A percentile compares a stretch with the other conserved stretches of the same genome.
These are phyloP conservation scores for Volucella zonaria DNA, from an alignment of 2,888 invertebrate genomes.

Conservation along the genomic window DNA sequence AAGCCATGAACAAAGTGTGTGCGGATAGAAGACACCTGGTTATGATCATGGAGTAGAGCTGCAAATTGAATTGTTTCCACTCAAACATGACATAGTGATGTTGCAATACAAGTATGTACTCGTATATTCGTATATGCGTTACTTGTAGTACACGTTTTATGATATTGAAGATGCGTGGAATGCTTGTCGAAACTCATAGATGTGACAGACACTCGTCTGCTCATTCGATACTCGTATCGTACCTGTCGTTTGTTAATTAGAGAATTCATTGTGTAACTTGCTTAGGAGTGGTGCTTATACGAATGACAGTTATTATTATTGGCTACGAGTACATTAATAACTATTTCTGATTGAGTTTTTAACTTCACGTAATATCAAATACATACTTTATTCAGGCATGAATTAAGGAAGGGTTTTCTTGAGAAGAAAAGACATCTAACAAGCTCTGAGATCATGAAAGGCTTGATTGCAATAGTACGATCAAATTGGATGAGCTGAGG, in stretches of 20 bases:
- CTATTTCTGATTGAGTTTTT: too few species aligned
- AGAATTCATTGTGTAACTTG: slow-evolving; percentile 20
- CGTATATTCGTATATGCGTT: slow-evolving; percentile 15
- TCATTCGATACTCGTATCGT: slow-evolving; percentile 13
- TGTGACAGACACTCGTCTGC: not conserved
- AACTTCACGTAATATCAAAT: too few species aligned
- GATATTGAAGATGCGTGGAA: slow-evolving; percentile 50
- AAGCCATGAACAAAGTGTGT: slow-evolving; percentile 53
- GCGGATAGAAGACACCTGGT: slow-evolving; percentile 56
- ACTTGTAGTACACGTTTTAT: slow-evolving; percentile 51
- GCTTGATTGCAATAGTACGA: too few species aligned
- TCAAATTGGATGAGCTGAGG: too few species aligned
- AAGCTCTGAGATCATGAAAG: too few species aligned
- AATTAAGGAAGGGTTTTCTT: too few species aligned
- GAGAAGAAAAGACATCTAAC: too few species aligned
- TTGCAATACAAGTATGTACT: not conserved
- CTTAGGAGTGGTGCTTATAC: not conserved
- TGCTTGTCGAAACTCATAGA: slow-evolving; percentile 25
- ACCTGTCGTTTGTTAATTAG: slow-evolving; percentile 14
- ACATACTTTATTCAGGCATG: too few species aligned
- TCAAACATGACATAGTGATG: not conserved
- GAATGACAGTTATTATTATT: slow-evolving; percentile 12
- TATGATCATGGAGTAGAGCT: not conserved
- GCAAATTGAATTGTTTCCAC: slow-evolving; percentile 54
- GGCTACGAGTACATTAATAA: not conserved